These are phyloP conservation scores for Epistrophe eligans DNA, from an alignment of 2,888 invertebrate genomes.

Conservation along the genomic window DNA sequence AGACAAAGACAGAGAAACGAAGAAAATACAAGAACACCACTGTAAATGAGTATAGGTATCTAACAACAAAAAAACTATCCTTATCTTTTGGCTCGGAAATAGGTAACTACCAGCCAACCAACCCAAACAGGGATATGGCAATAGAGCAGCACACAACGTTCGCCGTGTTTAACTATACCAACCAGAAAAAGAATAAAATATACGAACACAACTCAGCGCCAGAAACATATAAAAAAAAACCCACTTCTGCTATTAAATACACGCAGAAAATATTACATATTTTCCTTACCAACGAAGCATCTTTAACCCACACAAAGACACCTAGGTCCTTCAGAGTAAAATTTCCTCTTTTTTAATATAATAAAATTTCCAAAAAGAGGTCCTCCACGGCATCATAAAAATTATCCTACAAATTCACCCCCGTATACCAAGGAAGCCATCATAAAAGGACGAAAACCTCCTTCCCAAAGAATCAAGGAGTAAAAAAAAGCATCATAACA, in stretches of 20 bases:
- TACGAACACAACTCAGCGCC: slow-evolving; percentile 21
- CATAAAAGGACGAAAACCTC: slow-evolving; percentile 40
- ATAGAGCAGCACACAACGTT: slow-evolving; percentile 15
- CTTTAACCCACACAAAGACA: slow-evolving; percentile 59
- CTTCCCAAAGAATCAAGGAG: slow-evolving; percentile 10
- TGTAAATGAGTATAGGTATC: slow-evolving; percentile 18
- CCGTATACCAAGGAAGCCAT: slow-evolving; percentile 12
- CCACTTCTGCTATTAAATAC: slow-evolving; percentile 41
- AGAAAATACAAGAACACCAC: slow-evolving; percentile 33
- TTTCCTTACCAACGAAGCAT: slow-evolving; percentile 49
- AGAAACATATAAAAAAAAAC: slow-evolving; percentile 10
- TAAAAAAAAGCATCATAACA: slow-evolving; percentile 6
- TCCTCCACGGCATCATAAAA: slow-evolving; percentile 15
- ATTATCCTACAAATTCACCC: not conserved
- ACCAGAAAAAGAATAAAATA: slow-evolving; percentile 32
- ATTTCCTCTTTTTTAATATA: slow-evolving; percentile 16
- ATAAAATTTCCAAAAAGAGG: slow-evolving; percentile 31
- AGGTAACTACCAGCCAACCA: slow-evolving; percentile 42
- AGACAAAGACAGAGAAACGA: not conserved
- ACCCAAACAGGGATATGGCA: slow-evolving; percentile 35
- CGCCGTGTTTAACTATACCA: slow-evolving; percentile 21
- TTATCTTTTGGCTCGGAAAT: slow-evolving; percentile 38
- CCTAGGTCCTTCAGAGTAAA: slow-evolving; percentile 14
- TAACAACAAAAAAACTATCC: slow-evolving; percentile 25
- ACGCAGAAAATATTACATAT: slow-evolving; percentile 33